Conservation (phyloP, 2,888 invertebrate species). For the Nephrotoma appendiculata region DNA sequence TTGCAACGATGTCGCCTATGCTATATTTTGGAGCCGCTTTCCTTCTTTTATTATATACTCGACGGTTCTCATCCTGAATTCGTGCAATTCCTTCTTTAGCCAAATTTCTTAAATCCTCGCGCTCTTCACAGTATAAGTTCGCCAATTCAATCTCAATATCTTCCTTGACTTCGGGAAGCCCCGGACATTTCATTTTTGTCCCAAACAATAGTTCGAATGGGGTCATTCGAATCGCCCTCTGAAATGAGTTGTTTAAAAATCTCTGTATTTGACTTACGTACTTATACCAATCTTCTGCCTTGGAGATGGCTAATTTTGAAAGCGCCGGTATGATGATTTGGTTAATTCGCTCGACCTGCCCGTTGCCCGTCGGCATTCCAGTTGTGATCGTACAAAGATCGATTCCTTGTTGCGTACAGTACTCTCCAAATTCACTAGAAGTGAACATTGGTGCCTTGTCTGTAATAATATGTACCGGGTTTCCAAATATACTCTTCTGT, state of each 20-base stretch:
- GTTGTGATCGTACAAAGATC: not conserved
- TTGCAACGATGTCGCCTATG: too few relatives aligned
- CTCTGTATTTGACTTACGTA: slow-evolving; percentile 14
- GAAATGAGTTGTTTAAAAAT: slow-evolving; percentile 15
- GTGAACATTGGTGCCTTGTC: not conserved
- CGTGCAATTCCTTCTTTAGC: too few relatives aligned
- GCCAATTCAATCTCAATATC: not conserved
- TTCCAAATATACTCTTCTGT: not conserved
- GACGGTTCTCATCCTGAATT: too few relatives aligned
- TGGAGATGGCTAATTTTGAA: not conserved
- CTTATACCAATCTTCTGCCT: slow-evolving; percentile 20
- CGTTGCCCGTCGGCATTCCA: not conserved
- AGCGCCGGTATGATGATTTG: not conserved
- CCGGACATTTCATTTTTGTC: not conserved
- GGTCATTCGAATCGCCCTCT: slow-evolving; percentile 3
- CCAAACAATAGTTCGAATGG: slow-evolving; percentile 10
- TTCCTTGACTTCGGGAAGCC: not conserved
- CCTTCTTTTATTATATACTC: too few relatives aligned
- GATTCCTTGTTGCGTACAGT: too few relatives aligned
- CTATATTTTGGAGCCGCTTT: too few relatives aligned
- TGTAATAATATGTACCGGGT: not conserved
- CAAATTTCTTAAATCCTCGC: too few relatives aligned
- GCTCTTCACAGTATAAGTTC: too few relatives aligned
- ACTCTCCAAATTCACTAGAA: too few relatives aligned
- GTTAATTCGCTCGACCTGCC: not conserved